Percentiles rank a stretch among this genome's conserved stretches.
phyloP scores from a whole-genome alignment of 2,113 vertebrate species.

The Chaetodon trifascialis region DNA sequence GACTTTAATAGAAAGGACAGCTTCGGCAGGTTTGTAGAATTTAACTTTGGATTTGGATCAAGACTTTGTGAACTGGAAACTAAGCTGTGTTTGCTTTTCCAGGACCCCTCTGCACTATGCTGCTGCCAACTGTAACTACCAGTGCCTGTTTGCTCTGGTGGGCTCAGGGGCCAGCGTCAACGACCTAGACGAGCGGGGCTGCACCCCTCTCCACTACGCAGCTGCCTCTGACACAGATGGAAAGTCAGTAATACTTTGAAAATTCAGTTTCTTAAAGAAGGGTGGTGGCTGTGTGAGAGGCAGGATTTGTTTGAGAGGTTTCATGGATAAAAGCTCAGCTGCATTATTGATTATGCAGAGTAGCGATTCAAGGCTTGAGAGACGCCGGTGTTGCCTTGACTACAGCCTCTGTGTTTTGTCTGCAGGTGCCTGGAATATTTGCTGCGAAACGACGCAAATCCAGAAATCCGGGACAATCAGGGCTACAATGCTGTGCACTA shows the following conservation, averaged over 20 bases:
- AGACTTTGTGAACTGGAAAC: slow-evolving; percentile 34
- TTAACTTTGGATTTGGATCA: slow-evolving; percentile 12
- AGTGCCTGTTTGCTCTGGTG: slow-evolving; percentile 99
- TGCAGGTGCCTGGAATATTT: slow-evolving; percentile 98
- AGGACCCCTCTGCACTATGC: slow-evolving; percentile 98
- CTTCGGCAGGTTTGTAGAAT: slow-evolving; percentile 93
- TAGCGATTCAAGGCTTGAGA: not conserved
- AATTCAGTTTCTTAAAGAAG: slow-evolving; percentile 5
- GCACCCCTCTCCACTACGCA: slow-evolving; percentile 97
- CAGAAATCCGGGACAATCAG: slow-evolving; percentile 97
- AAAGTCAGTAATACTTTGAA: slow-evolving; percentile 86
- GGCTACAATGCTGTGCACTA: slow-evolving; percentile 99
- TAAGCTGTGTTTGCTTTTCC: slow-evolving; percentile 61
- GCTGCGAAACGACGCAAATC: slow-evolving; percentile 97
- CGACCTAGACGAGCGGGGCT: slow-evolving; percentile 95
- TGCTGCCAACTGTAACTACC: slow-evolving; percentile 99
- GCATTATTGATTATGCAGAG: slow-evolving; percentile 8
- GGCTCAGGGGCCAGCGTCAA: slow-evolving; percentile 98
- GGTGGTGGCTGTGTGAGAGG: slow-evolving; percentile 7
- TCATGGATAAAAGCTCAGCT: slow-evolving; percentile 11
- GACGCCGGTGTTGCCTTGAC: slow-evolving; percentile 30
- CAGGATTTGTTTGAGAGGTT: slow-evolving; percentile 5
- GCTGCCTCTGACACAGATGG: slow-evolving; percentile 98
- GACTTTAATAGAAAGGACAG: slow-evolving; percentile 98
- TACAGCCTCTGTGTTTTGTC: slow-evolving; percentile 43